Percentiles rank a stretch among this genome's conserved stretches.
Conservation (phyloP, 2,797 vertebrate genomes). For the Xenopus petersii region DNA sequence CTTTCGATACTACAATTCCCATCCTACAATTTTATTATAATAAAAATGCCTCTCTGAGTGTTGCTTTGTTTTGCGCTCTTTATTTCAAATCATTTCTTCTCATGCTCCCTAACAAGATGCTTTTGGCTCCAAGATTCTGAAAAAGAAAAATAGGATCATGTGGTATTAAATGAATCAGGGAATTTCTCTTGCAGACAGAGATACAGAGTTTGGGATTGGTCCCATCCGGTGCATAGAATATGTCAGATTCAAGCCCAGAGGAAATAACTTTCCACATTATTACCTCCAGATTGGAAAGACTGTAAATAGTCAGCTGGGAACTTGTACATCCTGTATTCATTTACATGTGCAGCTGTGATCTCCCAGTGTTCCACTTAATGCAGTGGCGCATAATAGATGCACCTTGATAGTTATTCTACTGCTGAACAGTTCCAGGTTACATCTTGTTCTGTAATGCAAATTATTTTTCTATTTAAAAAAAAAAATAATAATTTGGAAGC, state of each 20-base stretch:
- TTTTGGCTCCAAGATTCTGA: slow-evolving; percentile 25
- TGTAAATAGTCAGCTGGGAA: slow-evolving; percentile 44
- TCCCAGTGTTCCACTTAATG: slow-evolving; percentile 59
- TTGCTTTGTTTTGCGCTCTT: too few species aligned
- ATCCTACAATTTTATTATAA: too few species aligned
- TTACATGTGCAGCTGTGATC: slow-evolving; percentile 53
- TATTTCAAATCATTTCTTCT: not conserved
- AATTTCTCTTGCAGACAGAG: slow-evolving; percentile 29
- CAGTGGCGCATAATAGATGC: slow-evolving; percentile 25
- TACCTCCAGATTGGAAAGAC: slow-evolving; percentile 54
- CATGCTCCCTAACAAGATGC: slow-evolving; percentile 11
- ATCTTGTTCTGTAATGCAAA: not conserved
- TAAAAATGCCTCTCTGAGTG: too few species aligned
- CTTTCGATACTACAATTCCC: too few species aligned
- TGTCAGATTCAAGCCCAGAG: slow-evolving; percentile 47
- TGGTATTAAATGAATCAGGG: slow-evolving; percentile 11
- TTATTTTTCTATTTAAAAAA: not conserved
- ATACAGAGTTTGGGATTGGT: slow-evolving; percentile 58
- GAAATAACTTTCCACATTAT: slow-evolving; percentile 57
- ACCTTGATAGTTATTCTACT: slow-evolving; percentile 1
- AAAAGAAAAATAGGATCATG: slow-evolving; percentile 38
- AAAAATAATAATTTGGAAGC: too few species aligned
- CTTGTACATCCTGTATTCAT: slow-evolving; percentile 49
- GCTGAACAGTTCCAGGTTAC: not conserved
- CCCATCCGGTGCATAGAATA: slow-evolving; percentile 55